Evolutionary conservation across 1,140 invertebrate species (phyloP), one percentile per base, ranked within the genome.

Genomic region (Mesaphorura yosii): DNA sequence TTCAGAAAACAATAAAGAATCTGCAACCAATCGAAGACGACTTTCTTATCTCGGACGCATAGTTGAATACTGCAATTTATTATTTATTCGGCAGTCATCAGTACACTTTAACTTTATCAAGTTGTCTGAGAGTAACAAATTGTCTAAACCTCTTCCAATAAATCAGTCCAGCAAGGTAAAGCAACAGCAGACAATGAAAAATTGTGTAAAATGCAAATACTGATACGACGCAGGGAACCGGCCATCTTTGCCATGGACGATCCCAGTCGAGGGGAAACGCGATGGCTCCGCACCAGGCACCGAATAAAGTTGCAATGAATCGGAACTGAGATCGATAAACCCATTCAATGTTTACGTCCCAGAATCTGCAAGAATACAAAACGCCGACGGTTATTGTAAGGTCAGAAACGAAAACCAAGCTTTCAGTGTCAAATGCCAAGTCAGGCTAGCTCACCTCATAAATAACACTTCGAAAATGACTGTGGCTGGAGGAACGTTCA

Each of bases 181-280:
- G 1, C 20, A 50, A 53, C 25, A 28, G 41, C 20, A 48, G 6
- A 12, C 51, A 25, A 28, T 62, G 56, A 25, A 58, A 41, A 12
- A 51, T 0, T 0, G 49, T 17, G 41, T 34, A 27, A 22, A 51
- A 40, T 2, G 52, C 31, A 31, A 41, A 28, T 34, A 53, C 44
- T 26, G 57, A 53, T 3, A 55, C 10, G 0, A 63, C 14, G 64
- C 81, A 84, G 4, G 84, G 82, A 61, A 86, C 78, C 1, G 85
- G 85, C 85, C 86, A 88, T 48, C 68, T 70, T 71, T 86, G 57
- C 88, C 88, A 95, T 1, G 84, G 81, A 53, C 81, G 75, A 67
- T 93, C 86, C 90, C 90, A 95, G 68, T 95, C 89, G 12, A 95
- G 69, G 23, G 89, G 89, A 55, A 93, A 88, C 1, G 87, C 81